A percentile compares a stretch with the other conserved stretches of the same genome.
These are phyloP conservation scores for Gymnarchus niloticus DNA, from an alignment of 2,113 vertebrate species.

Conservation along the genomic window DNA sequence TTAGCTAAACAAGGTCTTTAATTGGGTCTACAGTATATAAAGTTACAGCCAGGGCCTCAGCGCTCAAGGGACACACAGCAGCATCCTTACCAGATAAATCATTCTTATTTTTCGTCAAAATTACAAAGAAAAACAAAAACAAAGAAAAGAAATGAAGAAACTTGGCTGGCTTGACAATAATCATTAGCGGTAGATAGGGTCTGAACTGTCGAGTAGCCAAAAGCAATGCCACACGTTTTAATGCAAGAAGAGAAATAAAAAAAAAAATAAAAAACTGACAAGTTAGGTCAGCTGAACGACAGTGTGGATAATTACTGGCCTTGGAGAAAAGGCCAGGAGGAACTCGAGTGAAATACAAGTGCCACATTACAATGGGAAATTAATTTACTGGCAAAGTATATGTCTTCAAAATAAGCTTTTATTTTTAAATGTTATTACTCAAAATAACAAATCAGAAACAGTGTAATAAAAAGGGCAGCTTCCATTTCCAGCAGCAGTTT, in stretches of 20 bases:
- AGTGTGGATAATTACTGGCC: not conserved
- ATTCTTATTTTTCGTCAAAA: not conserved
- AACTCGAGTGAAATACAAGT: not conserved
- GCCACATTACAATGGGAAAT: not conserved
- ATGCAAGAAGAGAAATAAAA: not conserved
- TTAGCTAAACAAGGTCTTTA: not conserved
- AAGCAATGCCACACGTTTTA: not conserved
- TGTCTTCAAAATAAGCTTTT: not conserved
- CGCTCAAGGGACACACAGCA: not conserved
- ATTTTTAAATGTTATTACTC: constrained; percentile 3
- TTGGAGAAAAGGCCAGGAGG: not conserved
- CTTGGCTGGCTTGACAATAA: not conserved
- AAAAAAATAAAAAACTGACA: not conserved
- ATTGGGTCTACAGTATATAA: not conserved
- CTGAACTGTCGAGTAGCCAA: not conserved
- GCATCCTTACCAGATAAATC: not conserved
- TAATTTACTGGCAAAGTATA: not conserved
- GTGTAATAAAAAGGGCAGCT: not conserved
- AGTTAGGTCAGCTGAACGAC: constrained; percentile 1
- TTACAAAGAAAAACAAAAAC: not conserved
- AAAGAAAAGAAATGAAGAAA: not conserved
- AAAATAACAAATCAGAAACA: not conserved
- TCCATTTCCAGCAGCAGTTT: not conserved
- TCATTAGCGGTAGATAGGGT: not conserved
- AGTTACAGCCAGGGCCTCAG: not conserved